Conservation (phyloP, 92 coral and sea anemone species). For the Nematostella vectensis region DNA sequence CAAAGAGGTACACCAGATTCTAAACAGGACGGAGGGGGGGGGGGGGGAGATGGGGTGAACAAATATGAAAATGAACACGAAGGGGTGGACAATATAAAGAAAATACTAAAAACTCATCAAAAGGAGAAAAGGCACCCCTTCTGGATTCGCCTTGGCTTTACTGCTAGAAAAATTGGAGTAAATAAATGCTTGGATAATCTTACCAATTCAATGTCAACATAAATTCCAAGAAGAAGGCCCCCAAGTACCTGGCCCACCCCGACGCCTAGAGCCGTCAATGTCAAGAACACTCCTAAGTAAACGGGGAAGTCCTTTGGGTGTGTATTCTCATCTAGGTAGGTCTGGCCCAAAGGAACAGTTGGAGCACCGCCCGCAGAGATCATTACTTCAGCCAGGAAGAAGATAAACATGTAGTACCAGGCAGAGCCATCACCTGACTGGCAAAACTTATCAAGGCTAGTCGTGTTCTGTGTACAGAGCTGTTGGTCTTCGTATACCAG, state of each 20-base stretch:
- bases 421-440: conserved; percentile 36
- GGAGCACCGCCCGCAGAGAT: conserved; percentile 74
- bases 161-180: too few relatives aligned
- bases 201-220: conserved; percentile 56
- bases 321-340: conserved; percentile 66
- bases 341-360: conserved; percentile 47
- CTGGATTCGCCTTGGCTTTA: too few relatives aligned
- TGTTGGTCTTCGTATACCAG: conserved; percentile 12
- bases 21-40: too few relatives aligned
- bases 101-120: too few relatives aligned
- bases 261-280: conserved; percentile 52
- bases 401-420: conserved; percentile 55
- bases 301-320: conserved; percentile 55
- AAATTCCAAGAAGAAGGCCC: conserved; percentile 41
- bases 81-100: too few relatives aligned
- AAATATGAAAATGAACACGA: too few relatives aligned
- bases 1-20: too few relatives aligned
- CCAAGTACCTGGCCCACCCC: conserved; percentile 65
- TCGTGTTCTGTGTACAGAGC: conserved; percentile 18
- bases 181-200: too few relatives aligned
- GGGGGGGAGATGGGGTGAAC: too few relatives aligned
- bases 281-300: conserved; percentile 53
- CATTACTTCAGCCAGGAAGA: conserved; percentile 46
- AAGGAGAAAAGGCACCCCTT: too few relatives aligned
- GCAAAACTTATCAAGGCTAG: conserved; percentile 10